Percentiles rank a stretch among this genome's conserved stretches.
phyloP scores from a whole-genome alignment of 2,113 vertebrate species.

The Orycteropus afer region DNA sequence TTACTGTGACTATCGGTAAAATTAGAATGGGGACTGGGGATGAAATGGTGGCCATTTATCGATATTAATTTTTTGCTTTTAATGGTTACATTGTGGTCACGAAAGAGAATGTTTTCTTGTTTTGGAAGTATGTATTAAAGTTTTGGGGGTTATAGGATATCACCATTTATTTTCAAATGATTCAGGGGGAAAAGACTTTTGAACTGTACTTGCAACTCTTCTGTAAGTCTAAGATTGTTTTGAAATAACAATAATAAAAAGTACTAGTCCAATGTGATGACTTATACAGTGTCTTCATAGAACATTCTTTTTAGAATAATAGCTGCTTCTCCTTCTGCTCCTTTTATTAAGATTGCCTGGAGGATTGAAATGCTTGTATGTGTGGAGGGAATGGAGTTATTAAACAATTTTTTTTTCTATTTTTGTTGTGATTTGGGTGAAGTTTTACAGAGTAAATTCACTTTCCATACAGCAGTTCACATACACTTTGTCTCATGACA shows the following conservation, averaged over 20 bases:
- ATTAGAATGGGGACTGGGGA: neutral
- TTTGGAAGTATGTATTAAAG: neutral
- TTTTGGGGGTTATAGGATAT: neutral
- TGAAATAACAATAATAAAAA: neutral
- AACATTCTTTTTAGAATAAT: neutral
- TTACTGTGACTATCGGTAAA: neutral
- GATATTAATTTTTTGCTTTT: constrained; percentile 34
- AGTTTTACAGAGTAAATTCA: no score
- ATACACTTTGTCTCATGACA: no score
- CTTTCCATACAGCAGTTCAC: no score
- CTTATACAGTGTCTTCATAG: neutral
- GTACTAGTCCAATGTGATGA: neutral
- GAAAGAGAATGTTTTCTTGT: neutral
- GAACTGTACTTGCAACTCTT: neutral
- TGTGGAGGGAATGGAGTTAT: neutral
- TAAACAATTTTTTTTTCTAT: no score
- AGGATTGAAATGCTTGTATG: neutral
- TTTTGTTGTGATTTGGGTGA: no score
- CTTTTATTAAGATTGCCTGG: neutral
- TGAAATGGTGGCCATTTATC: neutral
- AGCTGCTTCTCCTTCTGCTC: neutral
- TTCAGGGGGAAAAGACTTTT: neutral
- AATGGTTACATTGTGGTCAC: neutral
- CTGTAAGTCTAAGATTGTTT: constrained; percentile 35
- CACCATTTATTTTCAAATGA: neutral